A percentile compares a stretch with the other conserved stretches of the same genome.
These are phyloP conservation scores for Patiria pectinifera DNA, from an alignment of 53 echinoderm and acorn worm species.

Conservation along the genomic window DNA sequence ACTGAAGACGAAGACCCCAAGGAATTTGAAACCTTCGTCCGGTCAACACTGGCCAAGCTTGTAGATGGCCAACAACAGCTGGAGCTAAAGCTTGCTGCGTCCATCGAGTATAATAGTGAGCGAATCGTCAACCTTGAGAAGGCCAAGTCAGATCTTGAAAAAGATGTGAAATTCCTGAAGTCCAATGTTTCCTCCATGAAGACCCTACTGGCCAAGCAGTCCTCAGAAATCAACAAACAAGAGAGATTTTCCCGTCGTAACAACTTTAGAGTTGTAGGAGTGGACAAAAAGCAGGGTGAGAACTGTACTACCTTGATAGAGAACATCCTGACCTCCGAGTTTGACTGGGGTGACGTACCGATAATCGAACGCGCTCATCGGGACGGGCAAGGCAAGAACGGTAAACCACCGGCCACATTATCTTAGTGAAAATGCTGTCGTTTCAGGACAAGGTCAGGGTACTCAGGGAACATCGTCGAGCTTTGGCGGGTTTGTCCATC, in stretches of 20 bases:
- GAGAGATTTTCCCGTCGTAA: too few species aligned
- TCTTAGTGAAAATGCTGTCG: too few species aligned
- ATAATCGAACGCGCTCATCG: background rate
- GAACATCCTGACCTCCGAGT: background rate
- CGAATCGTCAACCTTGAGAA: slow-evolving; percentile 17
- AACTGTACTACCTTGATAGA: too few species aligned
- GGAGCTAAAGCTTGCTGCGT: slow-evolving; percentile 23
- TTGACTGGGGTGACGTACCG: background rate
- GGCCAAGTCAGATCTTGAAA: slow-evolving; percentile 2
- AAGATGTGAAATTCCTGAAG: background rate
- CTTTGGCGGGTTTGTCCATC: background rate
- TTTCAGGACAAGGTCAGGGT: too few species aligned
- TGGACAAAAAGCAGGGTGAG: too few species aligned
- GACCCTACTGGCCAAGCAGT: background rate
- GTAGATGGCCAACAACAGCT: slow-evolving; percentile 44
- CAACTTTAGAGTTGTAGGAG: too few species aligned
- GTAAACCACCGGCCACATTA: background rate
- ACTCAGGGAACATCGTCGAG: background rate
- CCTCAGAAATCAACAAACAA: background rate
- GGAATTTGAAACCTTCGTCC: slow-evolving; percentile 18
- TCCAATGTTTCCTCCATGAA: background rate
- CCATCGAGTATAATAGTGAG: slow-evolving; percentile 29
- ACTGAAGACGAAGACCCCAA: background rate
- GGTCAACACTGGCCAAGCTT: slow-evolving; percentile 25
- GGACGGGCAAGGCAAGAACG: background rate